Evolutionary conservation across 1,140 invertebrate species (phyloP).

Genomic region (Sminthurinus signatus): DNA sequence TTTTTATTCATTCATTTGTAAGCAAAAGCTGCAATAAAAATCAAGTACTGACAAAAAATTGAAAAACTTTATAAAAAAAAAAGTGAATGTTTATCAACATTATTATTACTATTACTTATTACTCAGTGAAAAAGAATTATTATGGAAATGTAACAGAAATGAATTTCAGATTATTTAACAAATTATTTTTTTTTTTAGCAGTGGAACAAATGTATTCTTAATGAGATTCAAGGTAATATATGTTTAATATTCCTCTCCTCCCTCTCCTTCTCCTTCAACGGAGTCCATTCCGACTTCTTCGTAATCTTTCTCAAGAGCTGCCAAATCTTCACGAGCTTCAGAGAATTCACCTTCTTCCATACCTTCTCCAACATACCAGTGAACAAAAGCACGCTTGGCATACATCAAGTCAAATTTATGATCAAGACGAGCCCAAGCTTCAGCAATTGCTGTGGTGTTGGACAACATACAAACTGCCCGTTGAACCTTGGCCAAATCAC

Average conservation of each 20-base stretch:
- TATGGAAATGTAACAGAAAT: too few relatives aligned
- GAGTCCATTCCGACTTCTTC: slow-evolving; percentile 61
- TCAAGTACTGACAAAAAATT: too few relatives aligned
- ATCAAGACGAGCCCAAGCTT: slow-evolving; percentile 65
- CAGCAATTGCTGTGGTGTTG: slow-evolving; percentile 77
- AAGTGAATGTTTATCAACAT: too few relatives aligned
- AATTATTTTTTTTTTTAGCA: too few relatives aligned
- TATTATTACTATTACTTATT: too few relatives aligned
- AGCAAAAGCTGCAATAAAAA: too few relatives aligned
- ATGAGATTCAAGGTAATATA: too few relatives aligned
- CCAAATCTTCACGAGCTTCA: slow-evolving; percentile 62
- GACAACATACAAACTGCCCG: slow-evolving; percentile 68
- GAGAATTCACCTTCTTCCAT: slow-evolving; percentile 79
- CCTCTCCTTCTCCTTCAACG: slow-evolving; percentile 46
- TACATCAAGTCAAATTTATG: slow-evolving; percentile 57
- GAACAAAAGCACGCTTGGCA: slow-evolving; percentile 48
- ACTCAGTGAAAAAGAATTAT: too few relatives aligned
- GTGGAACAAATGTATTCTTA: too few relatives aligned
- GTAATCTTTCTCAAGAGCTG: slow-evolving; percentile 1
- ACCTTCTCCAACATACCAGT: slow-evolving; percentile 43
- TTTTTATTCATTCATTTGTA: too few relatives aligned
- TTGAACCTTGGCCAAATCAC: slow-evolving; percentile 62
- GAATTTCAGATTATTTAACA: too few relatives aligned
- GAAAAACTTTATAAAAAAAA: too few relatives aligned
- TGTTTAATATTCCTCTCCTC: slow-evolving; percentile 42